These are phyloP conservation scores for Amiota mariae DNA, from an alignment of 2,888 invertebrate genomes.

Conservation along the genomic window DNA sequence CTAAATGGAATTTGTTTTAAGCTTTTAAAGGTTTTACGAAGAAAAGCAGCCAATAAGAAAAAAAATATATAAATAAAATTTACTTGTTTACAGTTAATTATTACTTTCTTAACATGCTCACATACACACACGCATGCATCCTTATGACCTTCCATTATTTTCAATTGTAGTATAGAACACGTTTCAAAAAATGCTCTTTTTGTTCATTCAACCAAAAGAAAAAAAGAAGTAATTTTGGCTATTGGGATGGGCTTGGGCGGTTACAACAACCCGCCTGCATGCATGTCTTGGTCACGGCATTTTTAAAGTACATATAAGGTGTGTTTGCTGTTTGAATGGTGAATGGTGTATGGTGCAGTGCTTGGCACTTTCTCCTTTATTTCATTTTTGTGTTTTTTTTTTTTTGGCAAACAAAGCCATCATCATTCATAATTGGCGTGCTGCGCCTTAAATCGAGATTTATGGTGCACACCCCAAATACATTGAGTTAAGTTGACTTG, in stretches of 20 bases:
- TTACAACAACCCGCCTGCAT: conserved; percentile 39
- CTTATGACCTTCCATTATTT: conserved; percentile 58
- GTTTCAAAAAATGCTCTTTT: not conserved
- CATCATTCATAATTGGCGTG: conserved; percentile 61
- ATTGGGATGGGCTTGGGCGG: not conserved
- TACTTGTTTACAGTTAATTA: conserved; percentile 60
- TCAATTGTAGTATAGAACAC: conserved; percentile 39
- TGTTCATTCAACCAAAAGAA: not conserved
- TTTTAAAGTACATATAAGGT: conserved; percentile 53
- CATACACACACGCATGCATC: not conserved
- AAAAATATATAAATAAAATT: conserved; percentile 23
- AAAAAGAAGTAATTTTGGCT: not conserved
- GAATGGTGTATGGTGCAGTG: too few species aligned
- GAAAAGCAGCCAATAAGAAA: too few species aligned
- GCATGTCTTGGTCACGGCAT: conserved; percentile 53
- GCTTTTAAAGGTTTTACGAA: too few species aligned
- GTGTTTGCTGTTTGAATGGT: too few species aligned
- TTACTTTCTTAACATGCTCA: conserved; percentile 32
- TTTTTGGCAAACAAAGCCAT: conserved; percentile 42
- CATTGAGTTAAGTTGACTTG: not conserved
- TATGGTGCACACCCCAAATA: conserved; percentile 36
- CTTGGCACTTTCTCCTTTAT: too few species aligned
- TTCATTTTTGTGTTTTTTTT: conserved; percentile 16
- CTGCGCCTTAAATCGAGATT: conserved; percentile 59
- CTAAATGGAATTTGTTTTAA: too few species aligned